Evolutionary conservation across 1,140 invertebrate species (phyloP), one percentile per base, ranked within the genome.

Genomic region (Fragariocoptes setiger): DNA sequence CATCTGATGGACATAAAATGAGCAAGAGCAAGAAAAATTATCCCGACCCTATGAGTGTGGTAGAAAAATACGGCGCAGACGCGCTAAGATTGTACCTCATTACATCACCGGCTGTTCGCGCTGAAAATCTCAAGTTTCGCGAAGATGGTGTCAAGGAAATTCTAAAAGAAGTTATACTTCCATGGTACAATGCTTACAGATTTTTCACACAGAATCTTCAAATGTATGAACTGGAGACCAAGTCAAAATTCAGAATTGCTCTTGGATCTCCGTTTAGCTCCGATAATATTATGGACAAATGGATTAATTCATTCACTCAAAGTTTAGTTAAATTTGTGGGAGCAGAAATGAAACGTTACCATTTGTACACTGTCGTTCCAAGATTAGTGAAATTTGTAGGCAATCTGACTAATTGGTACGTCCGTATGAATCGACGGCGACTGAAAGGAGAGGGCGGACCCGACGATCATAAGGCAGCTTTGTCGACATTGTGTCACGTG

Each of bases 11-110:
- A 3, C 80, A 92, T 55, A 99, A 99, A 58, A 97, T 99, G 90
- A 94, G 85, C 0, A 99, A 97, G 55, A 67, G 88, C 14, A 94
- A 94, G 60, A 90, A 94, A 56, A 99, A 97, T 57, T 97, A 92
- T 61, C 88, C 90, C 0, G 83, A 97, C 63, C 88, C 90, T 1
- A 65, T 85, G 58, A 70, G 79, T 48, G 63, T 97, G 37, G 72
- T 95, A 1, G 57, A 71, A 39, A 85, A 90, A 56, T 95, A 82
- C 62, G 90, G 92, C 14, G 88, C 88, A 1, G 92, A 99, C 65
- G 83, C 90, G 18, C 58, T 99, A 3, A 59, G 86, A 46, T 60
- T 97, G 2, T 99, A 97, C 57, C 64, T 99, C 20, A 85, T 97
- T 44, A 95, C 94, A 62, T 97, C 88, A 2, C 92, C 92, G 1